A percentile compares a stretch with the other conserved stretches of the same genome.
Conservation (phyloP, 2,797 vertebrate species). For the Sebastes iracundus region DNA sequence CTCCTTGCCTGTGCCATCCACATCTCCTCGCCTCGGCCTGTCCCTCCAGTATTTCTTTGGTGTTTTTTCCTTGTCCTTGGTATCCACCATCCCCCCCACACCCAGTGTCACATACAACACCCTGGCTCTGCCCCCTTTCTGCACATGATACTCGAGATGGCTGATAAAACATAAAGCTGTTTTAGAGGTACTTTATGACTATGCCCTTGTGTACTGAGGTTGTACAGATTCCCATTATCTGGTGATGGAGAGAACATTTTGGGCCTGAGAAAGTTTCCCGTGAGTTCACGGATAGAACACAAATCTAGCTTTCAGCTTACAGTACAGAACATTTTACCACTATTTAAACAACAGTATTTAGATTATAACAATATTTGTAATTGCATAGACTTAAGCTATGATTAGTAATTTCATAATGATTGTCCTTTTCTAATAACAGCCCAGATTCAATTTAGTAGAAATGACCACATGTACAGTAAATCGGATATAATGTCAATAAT, state of each 20-base stretch:
- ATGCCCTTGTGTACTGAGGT: slow-evolving; percentile 83
- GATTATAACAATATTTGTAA: slow-evolving; percentile 3
- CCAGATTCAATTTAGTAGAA: slow-evolving; percentile 40
- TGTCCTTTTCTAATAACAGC: slow-evolving; percentile 35
- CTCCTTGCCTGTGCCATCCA: slow-evolving; percentile 58
- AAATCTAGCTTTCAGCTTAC: slow-evolving; percentile 46
- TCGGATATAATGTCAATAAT: slow-evolving; percentile 42
- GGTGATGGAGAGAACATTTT: slow-evolving; percentile 75
- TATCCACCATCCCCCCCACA: slow-evolving; percentile 54
- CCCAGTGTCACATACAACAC: slow-evolving; percentile 69
- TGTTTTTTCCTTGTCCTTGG: slow-evolving; percentile 75
- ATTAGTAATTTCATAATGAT: slow-evolving; percentile 36
- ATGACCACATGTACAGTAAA: slow-evolving; percentile 41
- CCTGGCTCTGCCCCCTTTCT: slow-evolving; percentile 60
- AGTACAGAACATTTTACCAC: slow-evolving; percentile 14
- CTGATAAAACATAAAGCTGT: slow-evolving; percentile 81
- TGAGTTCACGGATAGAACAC: slow-evolving; percentile 55
- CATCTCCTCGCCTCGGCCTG: slow-evolving; percentile 64
- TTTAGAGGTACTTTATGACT: slow-evolving; percentile 79
- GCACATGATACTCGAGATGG: slow-evolving; percentile 78
- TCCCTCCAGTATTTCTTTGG: slow-evolving; percentile 75
- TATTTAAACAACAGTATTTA: slow-evolving; percentile 15
- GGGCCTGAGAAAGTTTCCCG: slow-evolving; percentile 69
- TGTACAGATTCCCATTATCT: slow-evolving; percentile 74
- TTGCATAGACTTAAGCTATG: slow-evolving; percentile 5